Conservation (phyloP, 1,140 invertebrate species). For the Ips typographus region DNA sequence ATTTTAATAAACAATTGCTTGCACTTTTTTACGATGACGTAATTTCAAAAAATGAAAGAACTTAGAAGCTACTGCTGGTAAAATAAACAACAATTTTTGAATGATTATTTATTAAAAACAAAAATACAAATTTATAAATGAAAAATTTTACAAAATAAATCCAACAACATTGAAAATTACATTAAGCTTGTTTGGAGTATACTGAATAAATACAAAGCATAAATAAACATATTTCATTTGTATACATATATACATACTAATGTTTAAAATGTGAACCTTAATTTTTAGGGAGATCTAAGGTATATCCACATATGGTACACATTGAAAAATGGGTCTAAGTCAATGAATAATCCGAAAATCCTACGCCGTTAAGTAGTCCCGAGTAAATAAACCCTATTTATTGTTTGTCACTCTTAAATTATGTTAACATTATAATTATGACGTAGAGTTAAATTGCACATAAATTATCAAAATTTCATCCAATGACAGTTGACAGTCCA, state of each 20-base stretch:
- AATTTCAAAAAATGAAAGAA: too few species aligned
- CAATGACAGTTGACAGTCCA: background rate
- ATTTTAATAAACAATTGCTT: too few species aligned
- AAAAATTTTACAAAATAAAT: slow-evolving; percentile 42
- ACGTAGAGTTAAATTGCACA: slow-evolving; percentile 37
- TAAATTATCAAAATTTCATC: slow-evolving; percentile 18
- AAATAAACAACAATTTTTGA: background rate
- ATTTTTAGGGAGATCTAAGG: slow-evolving; percentile 45
- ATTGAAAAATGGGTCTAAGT: slow-evolving; percentile 47
- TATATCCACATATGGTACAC: slow-evolving; percentile 54
- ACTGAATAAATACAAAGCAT: slow-evolving; percentile 43
- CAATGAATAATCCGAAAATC: slow-evolving; percentile 23
- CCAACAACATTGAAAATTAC: slow-evolving; percentile 44
- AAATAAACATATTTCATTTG: slow-evolving; percentile 40
- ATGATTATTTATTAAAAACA: slow-evolving; percentile 42
- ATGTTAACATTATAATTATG: slow-evolving; percentile 23
- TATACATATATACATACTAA: slow-evolving; percentile 42
- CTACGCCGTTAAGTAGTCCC: slow-evolving; percentile 26
- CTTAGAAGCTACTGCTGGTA: too few species aligned
- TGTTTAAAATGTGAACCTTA: slow-evolving; percentile 38
- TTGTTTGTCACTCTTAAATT: slow-evolving; percentile 32
- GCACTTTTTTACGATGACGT: too few species aligned
- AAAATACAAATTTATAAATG: slow-evolving; percentile 45
- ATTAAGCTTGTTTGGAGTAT: slow-evolving; percentile 41
- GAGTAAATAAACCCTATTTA: slow-evolving; percentile 30